These are phyloP conservation scores for Parauchenoglanis ngamensis DNA, from an alignment of 2,797 vertebrate genomes.

Conservation along the genomic window DNA sequence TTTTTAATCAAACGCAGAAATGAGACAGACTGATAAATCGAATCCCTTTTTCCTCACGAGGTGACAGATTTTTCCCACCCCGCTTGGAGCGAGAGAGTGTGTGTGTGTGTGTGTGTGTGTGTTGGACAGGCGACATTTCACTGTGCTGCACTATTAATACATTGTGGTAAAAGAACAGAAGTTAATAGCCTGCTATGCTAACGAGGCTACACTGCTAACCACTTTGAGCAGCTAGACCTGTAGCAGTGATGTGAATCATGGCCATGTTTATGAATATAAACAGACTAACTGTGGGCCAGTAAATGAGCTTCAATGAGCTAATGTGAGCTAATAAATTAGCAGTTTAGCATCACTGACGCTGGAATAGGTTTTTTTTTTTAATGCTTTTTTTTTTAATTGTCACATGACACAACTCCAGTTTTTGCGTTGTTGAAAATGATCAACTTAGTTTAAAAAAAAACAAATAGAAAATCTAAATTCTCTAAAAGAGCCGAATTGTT, in stretches of 20 bases:
- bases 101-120: background rate
- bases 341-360: background rate
- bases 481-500: background rate
- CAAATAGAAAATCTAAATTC: background rate
- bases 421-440: background rate
- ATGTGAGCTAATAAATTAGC: background rate
- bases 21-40: constrained; percentile 32
- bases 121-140: background rate
- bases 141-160: background rate
- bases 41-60: background rate
- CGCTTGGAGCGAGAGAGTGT: no score
- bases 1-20: constrained; percentile 16
- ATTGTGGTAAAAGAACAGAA: background rate
- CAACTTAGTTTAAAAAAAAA: background rate
- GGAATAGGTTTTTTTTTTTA: background rate
- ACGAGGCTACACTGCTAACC: background rate
- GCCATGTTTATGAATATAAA: background rate
- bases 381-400: background rate
- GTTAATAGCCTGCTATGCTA: background rate
- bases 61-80: constrained; percentile 42
- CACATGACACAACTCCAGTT: background rate
- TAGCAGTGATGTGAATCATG: background rate
- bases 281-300: background rate
- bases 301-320: no score
- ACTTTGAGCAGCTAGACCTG: background rate